Conservation (phyloP, 2,113 vertebrate species). For the Panurus biarmicus region DNA sequence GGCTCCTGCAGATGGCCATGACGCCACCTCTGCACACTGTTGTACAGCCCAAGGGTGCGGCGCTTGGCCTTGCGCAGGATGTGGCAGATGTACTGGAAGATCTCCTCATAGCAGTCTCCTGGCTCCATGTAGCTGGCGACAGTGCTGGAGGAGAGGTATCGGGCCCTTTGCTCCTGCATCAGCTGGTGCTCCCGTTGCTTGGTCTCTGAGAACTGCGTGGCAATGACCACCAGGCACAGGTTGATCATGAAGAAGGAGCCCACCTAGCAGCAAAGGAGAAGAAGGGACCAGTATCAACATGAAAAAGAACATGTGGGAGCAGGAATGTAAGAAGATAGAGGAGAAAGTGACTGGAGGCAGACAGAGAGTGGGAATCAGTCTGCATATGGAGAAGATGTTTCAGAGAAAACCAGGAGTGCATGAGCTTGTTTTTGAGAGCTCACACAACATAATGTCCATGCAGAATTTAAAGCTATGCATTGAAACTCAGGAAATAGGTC, state of each 20-base stretch:
- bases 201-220: conserved; percentile 97
- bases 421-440: not conserved
- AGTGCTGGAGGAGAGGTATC: conserved; percentile 89
- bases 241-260: conserved; percentile 77
- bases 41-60: conserved; percentile 76
- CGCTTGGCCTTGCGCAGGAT: conserved; percentile 85
- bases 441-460: not conserved
- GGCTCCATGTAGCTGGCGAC: conserved; percentile 90
- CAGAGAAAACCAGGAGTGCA: not conserved
- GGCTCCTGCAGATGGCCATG: conserved; percentile 63
- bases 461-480: not conserved
- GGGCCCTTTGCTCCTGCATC: conserved; percentile 94
- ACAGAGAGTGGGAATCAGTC: not conserved
- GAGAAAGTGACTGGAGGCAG: not conserved
- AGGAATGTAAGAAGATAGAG: not conserved
- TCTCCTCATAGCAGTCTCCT: conserved; percentile 92
- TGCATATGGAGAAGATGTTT: not conserved
- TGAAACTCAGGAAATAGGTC: not conserved
- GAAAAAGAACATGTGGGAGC: not conserved
- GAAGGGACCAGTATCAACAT: not conserved
- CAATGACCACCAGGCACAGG: conserved; percentile 97
- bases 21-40: conserved; percentile 76
- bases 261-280: not conserved
- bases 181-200: conserved; percentile 97
- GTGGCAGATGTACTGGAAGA: conserved; percentile 94